Base-by-base conservation (phyloP, 2,888 invertebrate genomes). In the Amaurobius ferox region DNA sequence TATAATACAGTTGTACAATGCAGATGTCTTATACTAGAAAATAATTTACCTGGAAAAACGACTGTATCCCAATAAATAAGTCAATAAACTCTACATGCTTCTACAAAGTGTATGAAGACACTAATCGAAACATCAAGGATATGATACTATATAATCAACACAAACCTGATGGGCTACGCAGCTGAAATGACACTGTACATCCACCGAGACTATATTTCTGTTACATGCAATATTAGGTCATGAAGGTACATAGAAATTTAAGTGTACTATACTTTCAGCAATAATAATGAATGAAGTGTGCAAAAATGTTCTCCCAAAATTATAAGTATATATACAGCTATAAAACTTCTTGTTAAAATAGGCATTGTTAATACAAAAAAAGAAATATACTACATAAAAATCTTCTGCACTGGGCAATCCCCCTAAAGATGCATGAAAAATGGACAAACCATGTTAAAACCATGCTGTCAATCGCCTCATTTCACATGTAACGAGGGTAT, bases 261-360 rank as follows among this genome's bases (percentile, higher is more conserved):
- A 62, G 48, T 19, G 19, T 28, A 55, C 67, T 66, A 67, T 26
- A 32, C 35, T 55, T 55, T 80, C 23, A 55, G 30, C 28, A 85
- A 55, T 64, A 64, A 83, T 39, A 77, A 13, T 67, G 19, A 77
- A 77, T 71, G 71, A 71, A 13, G 29, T 62, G 83, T 78, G 77
- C 76, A 83, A 72, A 32, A 77, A 48, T 26, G 35, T 70, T 39
- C 55, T 66, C 68, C 6, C 40, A 23, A 62, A 81, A 81, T 74
- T 72, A 79, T 80, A 74, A 68, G 70, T 83, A 71, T 76, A 72
- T 85, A 32, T 70, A 85, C 71, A 85, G 40, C 72, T 77, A 85
- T 77, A 78, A 72, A 85, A 77, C 61, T 72, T 40, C 28, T 13
- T 30, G 19, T 71, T 76, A 85, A 83, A 77, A 77, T 30, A 72